Percentiles rank a stretch among this genome's conserved stretches.
Evolutionary conservation across 2,888 invertebrate genomes (phyloP).

Genomic region (Acleris emargana): DNA sequence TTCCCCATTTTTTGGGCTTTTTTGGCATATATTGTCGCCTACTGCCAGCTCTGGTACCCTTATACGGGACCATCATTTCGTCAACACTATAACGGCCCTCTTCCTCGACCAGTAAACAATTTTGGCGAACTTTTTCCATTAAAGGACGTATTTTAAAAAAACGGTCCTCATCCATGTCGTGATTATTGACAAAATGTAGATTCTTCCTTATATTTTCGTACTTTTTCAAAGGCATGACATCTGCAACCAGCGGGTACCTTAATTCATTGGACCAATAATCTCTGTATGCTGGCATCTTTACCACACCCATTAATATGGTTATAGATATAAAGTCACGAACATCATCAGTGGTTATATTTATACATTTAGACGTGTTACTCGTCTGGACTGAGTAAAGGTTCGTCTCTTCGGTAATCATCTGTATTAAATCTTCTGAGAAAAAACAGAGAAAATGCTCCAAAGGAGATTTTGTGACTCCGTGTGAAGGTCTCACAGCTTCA

Average conservation of each 20-base stretch:
- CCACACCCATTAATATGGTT: constrained; percentile 18
- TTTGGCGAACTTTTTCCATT: constrained; percentile 16
- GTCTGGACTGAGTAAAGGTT: too few species aligned
- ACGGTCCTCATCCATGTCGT: constrained; percentile 5
- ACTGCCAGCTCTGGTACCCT: constrained; percentile 21
- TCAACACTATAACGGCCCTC: constrained; percentile 13
- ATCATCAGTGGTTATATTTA: constrained; percentile 7
- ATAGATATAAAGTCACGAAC: constrained; percentile 16
- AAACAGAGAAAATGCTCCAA: constrained; percentile 1
- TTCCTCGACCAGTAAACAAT: constrained; percentile 13
- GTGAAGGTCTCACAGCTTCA: neutral
- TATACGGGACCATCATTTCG: too few species aligned
- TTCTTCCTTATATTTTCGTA: neutral
- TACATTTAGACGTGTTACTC: too few species aligned
- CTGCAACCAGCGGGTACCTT: constrained; percentile 5
- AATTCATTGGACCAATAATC: constrained; percentile 13
- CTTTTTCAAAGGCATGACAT: constrained; percentile 2
- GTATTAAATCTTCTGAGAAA: constrained; percentile 4
- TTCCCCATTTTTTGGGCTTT: constrained; percentile 9
- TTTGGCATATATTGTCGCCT: constrained; percentile 9
- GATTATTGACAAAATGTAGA: neutral
- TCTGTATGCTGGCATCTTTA: constrained; percentile 10
- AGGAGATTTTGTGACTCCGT: constrained; percentile 1
- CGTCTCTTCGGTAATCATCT: constrained; percentile 1
- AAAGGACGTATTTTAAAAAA: constrained; percentile 16